Evolutionary conservation across 2,888 invertebrate genomes (phyloP).

Genomic region (Lacanobia wlatinum): DNA sequence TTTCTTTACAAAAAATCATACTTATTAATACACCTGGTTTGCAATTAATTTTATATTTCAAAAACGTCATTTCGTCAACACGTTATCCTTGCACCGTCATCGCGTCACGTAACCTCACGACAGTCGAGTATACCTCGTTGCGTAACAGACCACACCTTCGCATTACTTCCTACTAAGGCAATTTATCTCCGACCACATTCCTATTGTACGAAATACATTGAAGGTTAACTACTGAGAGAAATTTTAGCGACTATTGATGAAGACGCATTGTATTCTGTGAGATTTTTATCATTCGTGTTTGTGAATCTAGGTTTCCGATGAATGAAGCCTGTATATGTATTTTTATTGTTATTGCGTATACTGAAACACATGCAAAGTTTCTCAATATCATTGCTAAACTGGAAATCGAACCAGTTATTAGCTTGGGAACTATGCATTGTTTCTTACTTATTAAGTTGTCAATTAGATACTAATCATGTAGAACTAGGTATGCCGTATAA

Average conservation of each 20-base stretch:
- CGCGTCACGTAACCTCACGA: slow-evolving; percentile 34
- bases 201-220: slow-evolving; percentile 21
- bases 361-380: slow-evolving; percentile 11
- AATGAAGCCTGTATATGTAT: slow-evolving; percentile 17
- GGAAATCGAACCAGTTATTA: slow-evolving; percentile 35
- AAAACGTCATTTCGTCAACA: slow-evolving; percentile 5
- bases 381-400: slow-evolving; percentile 12
- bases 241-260: not conserved
- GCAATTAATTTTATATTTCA: not conserved
- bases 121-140: slow-evolving; percentile 51
- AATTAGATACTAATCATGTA: not conserved
- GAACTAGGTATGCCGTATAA: not conserved
- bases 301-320: slow-evolving; percentile 4
- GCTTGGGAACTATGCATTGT: not conserved
- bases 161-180: slow-evolving; percentile 65
- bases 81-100: slow-evolving; percentile 30
- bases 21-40: not conserved
- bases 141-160: slow-evolving; percentile 62
- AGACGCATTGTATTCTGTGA: slow-evolving; percentile 22
- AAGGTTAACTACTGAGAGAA: not conserved
- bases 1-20: not conserved
- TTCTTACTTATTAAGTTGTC: slow-evolving; percentile 18
- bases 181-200: slow-evolving; percentile 55
- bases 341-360: slow-evolving; percentile 24
- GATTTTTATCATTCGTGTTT: slow-evolving; percentile 5